phyloP scores from a whole-genome alignment of 30 jellyfish, hydroid and myxozoan genomes.

The Aurelia sp. region DNA sequence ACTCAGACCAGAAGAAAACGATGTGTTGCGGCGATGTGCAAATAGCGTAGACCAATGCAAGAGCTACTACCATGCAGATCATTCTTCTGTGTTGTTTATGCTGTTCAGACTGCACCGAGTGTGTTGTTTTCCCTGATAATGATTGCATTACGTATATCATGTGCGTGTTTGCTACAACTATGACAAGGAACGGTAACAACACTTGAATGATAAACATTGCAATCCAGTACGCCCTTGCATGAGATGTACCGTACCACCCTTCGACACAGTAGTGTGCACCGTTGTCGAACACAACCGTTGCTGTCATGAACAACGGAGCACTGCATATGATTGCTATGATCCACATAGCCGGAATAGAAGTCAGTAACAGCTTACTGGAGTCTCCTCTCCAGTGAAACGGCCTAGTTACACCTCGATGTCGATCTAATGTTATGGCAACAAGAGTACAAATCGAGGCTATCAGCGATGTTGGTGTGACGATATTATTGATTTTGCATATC shows the following conservation, averaged over 20 bases:
- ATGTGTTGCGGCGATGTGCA: slow-evolving; percentile 96
- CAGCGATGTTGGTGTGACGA: slow-evolving; percentile 76
- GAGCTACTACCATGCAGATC: slow-evolving; percentile 91
- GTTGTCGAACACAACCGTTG: not conserved
- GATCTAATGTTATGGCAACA: slow-evolving; percentile 94
- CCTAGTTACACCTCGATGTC: slow-evolving; percentile 89
- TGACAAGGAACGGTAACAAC: slow-evolving; percentile 70
- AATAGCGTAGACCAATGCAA: slow-evolving; percentile 85
- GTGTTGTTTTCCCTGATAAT: slow-evolving; percentile 6
- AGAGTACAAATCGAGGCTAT: slow-evolving; percentile 85
- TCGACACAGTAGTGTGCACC: slow-evolving; percentile 78
- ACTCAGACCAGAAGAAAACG: slow-evolving; percentile 71
- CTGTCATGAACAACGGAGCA: slow-evolving; percentile 72
- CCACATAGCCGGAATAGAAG: slow-evolving; percentile 86
- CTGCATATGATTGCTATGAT: slow-evolving; percentile 64
- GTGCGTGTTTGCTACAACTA: slow-evolving; percentile 73
- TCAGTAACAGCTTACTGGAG: slow-evolving; percentile 56
- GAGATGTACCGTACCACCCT: slow-evolving; percentile 35
- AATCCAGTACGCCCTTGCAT: slow-evolving; percentile 65
- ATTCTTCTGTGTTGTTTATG: slow-evolving; percentile 78
- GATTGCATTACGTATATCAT: slow-evolving; percentile 62
- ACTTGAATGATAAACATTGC: slow-evolving; percentile 74
- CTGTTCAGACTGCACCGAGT: slow-evolving; percentile 50
- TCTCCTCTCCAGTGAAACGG: slow-evolving; percentile 97
- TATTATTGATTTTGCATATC: slow-evolving; percentile 75